Evolutionary conservation across 1,140 invertebrate species (phyloP), one percentile per base, ranked within the genome.

Genomic region (Laodelphax striatellus): DNA sequence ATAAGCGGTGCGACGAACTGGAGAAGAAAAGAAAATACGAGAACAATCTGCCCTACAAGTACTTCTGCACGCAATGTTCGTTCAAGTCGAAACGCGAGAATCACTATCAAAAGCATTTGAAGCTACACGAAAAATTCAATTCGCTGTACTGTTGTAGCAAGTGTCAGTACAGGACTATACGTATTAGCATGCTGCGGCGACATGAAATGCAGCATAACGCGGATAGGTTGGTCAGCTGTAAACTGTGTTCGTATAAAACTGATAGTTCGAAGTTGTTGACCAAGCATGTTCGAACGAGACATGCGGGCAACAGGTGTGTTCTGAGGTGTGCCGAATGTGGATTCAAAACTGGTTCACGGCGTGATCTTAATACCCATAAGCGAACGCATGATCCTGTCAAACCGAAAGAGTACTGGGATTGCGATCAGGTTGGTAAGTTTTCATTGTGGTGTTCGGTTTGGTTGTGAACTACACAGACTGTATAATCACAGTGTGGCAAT

Each of bases 51-150:
- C 58, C 50, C 41, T 60, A 41, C 34, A 60, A 54, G 24, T 60
- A 60, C 28, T 60, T 60, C 41, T 60, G 58, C 52, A 16, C 50
- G 2, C 22, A 54, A 3, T 60, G 58, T 22, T 60, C 58, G 21
- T 60, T 60, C 41, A 60, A 60, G 54, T 19, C 58, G 13, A 60
- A 60, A 28, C 10, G 58, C 14, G 52, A 60, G 43, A 60, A 52
- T 28, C 58, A 60, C 10, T 54, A 41, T 16, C 16, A 54, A n/a
- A 60, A 60, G 41, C 58, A 60, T 54, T 21, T 50, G 28, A 52
- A 54, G 41, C 34, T 60, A 28, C 58, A 60, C 43, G 50, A 60
- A n/a, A 60, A 60, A 34, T 24, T 8, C 38, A 6, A 54, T 14
- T 16, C 21, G 0, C 5, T 60, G 10, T 54, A 52, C 16, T n/a